These are phyloP conservation scores for Pelobates cultripes DNA, from an alignment of 2,797 vertebrate species.

Conservation along the genomic window DNA sequence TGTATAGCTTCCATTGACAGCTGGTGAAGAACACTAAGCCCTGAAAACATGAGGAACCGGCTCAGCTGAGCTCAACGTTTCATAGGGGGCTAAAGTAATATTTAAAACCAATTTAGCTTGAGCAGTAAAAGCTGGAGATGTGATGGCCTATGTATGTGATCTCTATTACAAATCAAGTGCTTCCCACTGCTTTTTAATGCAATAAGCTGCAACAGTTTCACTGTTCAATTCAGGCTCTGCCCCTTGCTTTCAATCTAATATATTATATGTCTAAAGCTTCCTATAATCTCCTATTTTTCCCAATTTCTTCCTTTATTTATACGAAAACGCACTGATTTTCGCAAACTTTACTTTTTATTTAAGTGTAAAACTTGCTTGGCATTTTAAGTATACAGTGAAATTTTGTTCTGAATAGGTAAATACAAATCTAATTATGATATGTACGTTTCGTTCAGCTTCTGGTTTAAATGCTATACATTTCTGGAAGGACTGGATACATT, in stretches of 20 bases:
- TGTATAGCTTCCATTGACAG: constrained; percentile 52
- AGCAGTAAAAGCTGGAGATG: constrained; percentile 47
- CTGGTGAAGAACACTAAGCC: constrained; percentile 50
- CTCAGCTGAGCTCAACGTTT: constrained; percentile 51
- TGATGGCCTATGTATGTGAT: constrained; percentile 41
- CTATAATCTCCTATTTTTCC: constrained; percentile 38
- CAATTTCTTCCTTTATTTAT: constrained; percentile 14
- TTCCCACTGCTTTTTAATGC: constrained; percentile 43
- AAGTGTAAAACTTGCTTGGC: not conserved
- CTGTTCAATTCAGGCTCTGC: constrained; percentile 21
- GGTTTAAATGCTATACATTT: no score
- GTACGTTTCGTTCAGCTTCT: no score
- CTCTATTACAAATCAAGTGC: constrained; percentile 54
- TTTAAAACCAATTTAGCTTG: constrained; percentile 56
- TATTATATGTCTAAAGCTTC: constrained; percentile 42
- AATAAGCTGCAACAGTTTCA: constrained; percentile 47
- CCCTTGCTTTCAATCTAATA: constrained; percentile 44
- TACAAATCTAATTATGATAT: no score
- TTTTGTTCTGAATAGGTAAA: no score
- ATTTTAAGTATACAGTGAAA: no score
- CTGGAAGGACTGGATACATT: no score
- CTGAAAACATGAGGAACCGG: constrained; percentile 44
- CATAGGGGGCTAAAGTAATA: constrained; percentile 55
- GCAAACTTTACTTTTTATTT: constrained; percentile 6
- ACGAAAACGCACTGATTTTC: constrained; percentile 27